Evolutionary conservation across 2,113 vertebrate genomes (phyloP), one percentile per base, ranked within the genome.

Genomic region (Trematocara stigmaticum): DNA sequence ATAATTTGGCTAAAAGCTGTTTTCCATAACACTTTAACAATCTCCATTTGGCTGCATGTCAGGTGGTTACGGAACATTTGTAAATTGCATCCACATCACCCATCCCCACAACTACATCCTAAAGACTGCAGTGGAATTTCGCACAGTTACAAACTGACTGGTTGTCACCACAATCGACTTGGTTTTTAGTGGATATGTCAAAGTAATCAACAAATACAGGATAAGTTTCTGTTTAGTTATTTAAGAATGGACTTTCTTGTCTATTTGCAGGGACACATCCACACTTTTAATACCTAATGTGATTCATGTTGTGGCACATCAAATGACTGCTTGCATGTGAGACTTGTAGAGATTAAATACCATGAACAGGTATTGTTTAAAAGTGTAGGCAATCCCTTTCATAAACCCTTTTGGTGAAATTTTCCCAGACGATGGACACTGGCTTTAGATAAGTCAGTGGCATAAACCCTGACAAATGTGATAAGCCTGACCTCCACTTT

Each of bases 401-500:
- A 71, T 47, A 45, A 89, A 56, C 49, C 34, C 12, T 53, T 56
- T 7, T 23, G 10, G 6, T 53, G 20, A 15, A 26, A 84, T n/a
- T 74, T 56, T 52, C 34, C 15, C 5, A 42, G 6, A 49, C 3
- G 18, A 89, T 11, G 59, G 69, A 51, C 29, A 15, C 29, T 26
- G 31, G 79, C 26, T 53, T 57, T 6, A 12, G 55, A 85, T 82
- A 82, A 89, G 83, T 89, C 45, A 11, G 51, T 74, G 64, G 26
- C 57, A 52, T 10, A 29, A 81, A 18, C 51, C 26, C 79, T 78
- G 86, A 87, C 82, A 88, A 81, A 82, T 76, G 86, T 52, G 78
- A 88, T 86, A 84, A 88, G 74, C 69, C 52, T 35, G 79, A 66
- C 56, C 51, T 87, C 74, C 29, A 29, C 81, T 86, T 91, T 87